These are phyloP conservation scores for Amblyjoppa fuscipennis DNA, from an alignment of 2,888 invertebrate genomes.

Conservation along the genomic window DNA sequence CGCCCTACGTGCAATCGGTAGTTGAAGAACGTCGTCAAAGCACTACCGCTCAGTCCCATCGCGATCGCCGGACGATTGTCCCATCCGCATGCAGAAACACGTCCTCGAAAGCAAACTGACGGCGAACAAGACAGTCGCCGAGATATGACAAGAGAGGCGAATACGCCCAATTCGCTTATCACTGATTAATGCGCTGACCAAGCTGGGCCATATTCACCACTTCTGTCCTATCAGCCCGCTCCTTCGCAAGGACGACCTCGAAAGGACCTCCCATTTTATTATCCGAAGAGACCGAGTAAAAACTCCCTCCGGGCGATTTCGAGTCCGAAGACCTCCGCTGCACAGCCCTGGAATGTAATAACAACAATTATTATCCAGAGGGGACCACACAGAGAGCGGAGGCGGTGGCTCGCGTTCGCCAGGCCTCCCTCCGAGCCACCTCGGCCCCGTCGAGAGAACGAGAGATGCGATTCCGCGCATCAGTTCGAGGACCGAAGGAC, in stretches of 20 bases:
- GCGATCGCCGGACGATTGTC: not conserved
- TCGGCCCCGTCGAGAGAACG: constrained; percentile 35
- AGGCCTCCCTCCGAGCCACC: constrained; percentile 57
- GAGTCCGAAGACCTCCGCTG: constrained; percentile 56
- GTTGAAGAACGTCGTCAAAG: not conserved
- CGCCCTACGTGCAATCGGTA: too few species aligned
- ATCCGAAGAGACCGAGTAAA: constrained; percentile 8
- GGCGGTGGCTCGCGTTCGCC: constrained; percentile 65
- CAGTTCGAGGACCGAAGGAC: constrained; percentile 50
- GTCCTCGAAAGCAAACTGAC: not conserved
- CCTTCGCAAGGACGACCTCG: constrained; percentile 1
- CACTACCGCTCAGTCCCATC: too few species aligned
- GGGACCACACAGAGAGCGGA: constrained; percentile 66
- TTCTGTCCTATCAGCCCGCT: not conserved
- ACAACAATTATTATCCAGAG: constrained; percentile 58
- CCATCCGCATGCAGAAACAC: not conserved
- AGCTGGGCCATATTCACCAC: not conserved
- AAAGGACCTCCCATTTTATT: not conserved
- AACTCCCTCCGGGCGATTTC: not conserved
- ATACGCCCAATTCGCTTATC: not conserved
- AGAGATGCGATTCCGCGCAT: constrained; percentile 41
- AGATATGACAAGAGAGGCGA: not conserved
- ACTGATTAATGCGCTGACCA: not conserved
- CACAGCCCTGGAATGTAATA: constrained; percentile 60
- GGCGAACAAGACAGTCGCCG: not conserved